A percentile compares a stretch with the other conserved stretches of the same genome.
Conservation (phyloP, 2,113 vertebrate genomes). For the Syngnathus typhle region DNA sequence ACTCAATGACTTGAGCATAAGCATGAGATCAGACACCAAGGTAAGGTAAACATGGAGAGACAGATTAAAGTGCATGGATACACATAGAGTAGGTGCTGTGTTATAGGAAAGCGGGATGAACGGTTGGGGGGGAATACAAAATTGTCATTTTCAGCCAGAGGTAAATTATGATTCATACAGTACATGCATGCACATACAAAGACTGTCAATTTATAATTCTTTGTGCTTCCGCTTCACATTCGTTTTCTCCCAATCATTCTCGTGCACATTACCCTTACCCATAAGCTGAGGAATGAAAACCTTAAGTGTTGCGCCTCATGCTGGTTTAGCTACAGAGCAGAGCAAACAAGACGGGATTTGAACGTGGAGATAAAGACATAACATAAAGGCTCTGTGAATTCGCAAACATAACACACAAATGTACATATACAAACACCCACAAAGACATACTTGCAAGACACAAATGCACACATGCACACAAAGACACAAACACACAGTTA, state of each 20-base stretch:
- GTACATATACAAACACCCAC: slow-evolving; percentile 15
- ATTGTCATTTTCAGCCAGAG: slow-evolving; percentile 24
- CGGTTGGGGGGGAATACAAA: too few relatives aligned
- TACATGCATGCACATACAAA: background rate
- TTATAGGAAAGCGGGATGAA: background rate
- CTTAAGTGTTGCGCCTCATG: slow-evolving; percentile 57
- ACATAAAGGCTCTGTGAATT: slow-evolving; percentile 60
- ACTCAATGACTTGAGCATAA: slow-evolving; percentile 47
- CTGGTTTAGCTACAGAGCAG: slow-evolving; percentile 59
- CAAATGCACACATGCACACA: background rate
- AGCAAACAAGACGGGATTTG: slow-evolving; percentile 57
- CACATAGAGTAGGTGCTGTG: slow-evolving; percentile 21
- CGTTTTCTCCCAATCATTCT: slow-evolving; percentile 1
- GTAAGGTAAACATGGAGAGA: slow-evolving; percentile 40
- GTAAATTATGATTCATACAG: background rate
- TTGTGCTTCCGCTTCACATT: background rate
- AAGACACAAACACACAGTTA: background rate
- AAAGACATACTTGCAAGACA: background rate
- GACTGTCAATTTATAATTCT: background rate
- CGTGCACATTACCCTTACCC: slow-evolving; percentile 44
- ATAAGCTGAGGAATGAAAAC: slow-evolving; percentile 54
- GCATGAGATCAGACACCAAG: slow-evolving; percentile 47
- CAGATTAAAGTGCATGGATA: slow-evolving; percentile 7
- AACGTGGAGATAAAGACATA: slow-evolving; percentile 60
- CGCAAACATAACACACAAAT: slow-evolving; percentile 22